phyloP scores from a whole-genome alignment of 2,113 vertebrate genomes.

The Gracilinanus agilis region DNA sequence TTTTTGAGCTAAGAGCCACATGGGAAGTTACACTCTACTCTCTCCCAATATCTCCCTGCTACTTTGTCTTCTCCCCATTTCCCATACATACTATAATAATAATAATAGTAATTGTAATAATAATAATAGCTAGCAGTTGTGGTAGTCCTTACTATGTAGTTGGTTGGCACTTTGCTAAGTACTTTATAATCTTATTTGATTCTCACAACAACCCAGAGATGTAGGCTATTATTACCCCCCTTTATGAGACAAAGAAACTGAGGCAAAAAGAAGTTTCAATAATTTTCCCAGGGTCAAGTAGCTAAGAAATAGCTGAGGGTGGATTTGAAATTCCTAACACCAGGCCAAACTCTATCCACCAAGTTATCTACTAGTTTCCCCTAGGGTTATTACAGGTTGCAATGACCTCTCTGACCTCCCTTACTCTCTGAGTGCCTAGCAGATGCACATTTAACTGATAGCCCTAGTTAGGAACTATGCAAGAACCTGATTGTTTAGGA shows the following conservation, averaged over 20 bases:
- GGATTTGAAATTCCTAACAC: not conserved
- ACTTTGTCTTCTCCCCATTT: not conserved
- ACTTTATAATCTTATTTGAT: not conserved
- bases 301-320: no score
- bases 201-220: not conserved
- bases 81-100: not conserved
- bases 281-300: not conserved
- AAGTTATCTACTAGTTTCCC: not conserved
- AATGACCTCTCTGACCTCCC: not conserved
- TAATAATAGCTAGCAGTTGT: not conserved
- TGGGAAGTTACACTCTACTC: not conserved
- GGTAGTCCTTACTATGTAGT: not conserved
- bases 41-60: not conserved
- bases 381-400: not conserved
- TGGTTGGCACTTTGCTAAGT: not conserved
- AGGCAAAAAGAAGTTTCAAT: not conserved
- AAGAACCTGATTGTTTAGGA: not conserved
- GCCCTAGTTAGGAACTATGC: not conserved
- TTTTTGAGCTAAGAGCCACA: slow-evolving; percentile 22
- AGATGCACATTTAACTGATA: not conserved
- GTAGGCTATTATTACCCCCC: not conserved
- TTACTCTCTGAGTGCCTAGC: not conserved
- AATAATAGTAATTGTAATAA: not conserved
- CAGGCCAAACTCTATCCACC: not conserved
- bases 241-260: not conserved